Evolutionary conservation across 23 tunicate genomes (phyloP).

Genomic region (Trididemnum miniatum): DNA sequence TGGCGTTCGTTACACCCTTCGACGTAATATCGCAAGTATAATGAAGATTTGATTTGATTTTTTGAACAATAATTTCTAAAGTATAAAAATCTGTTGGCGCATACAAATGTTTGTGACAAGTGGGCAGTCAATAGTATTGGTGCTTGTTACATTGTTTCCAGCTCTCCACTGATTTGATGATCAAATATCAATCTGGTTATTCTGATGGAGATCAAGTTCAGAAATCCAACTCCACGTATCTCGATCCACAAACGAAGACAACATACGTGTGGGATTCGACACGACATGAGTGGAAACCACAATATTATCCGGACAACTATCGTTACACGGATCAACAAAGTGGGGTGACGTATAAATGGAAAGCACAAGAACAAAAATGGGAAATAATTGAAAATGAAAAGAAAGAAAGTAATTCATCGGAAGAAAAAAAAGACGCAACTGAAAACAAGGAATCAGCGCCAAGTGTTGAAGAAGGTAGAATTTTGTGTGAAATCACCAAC

Average conservation of each 20-base stretch:
- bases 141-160: slow-evolving; percentile 15
- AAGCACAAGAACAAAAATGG: slow-evolving; percentile 41
- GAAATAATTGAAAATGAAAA: slow-evolving; percentile 1
- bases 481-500: too few species aligned
- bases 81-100: too few species aligned
- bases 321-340: slow-evolving; percentile 53
- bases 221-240: slow-evolving; percentile 33
- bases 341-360: slow-evolving; percentile 66
- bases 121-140: too few species aligned
- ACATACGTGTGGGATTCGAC: slow-evolving; percentile 59
- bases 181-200: slow-evolving; percentile 70
- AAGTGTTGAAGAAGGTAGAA: too few species aligned
- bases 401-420: not conserved
- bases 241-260: slow-evolving; percentile 61
- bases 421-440: not conserved
- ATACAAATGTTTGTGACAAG: too few species aligned
- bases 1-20: too few species aligned
- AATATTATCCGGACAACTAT: slow-evolving; percentile 44
- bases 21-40: too few species aligned
- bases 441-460: too few species aligned
- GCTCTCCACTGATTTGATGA: slow-evolving; percentile 46
- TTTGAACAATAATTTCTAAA: too few species aligned
- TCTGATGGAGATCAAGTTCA: not conserved
- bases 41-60: too few species aligned
- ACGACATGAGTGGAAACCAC: slow-evolving; percentile 56